phyloP scores from a whole-genome alignment of 2,888 invertebrate genomes.

The Drosophila suboccidentalis region DNA sequence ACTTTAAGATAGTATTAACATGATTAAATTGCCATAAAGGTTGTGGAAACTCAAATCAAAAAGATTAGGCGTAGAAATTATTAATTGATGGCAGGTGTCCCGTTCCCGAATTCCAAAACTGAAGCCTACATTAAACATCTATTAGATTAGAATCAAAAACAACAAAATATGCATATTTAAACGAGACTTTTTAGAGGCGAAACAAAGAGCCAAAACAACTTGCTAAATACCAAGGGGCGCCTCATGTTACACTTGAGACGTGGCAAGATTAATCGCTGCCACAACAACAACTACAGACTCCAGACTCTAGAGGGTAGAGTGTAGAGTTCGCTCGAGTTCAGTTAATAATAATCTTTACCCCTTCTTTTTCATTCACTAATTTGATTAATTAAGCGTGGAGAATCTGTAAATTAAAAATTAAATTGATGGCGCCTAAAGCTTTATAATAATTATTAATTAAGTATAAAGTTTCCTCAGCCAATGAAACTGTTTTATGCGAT shows the following conservation, averaged over 20 bases:
- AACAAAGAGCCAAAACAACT: conserved; percentile 36
- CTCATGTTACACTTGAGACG: conserved; percentile 74
- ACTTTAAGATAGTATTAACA: conserved; percentile 13
- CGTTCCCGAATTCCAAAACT: conserved; percentile 23
- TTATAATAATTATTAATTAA: conserved; percentile 23
- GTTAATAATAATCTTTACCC: conserved; percentile 17
- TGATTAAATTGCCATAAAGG: conserved; percentile 50
- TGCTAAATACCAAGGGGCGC: conserved; percentile 58
- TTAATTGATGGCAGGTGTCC: conserved; percentile 42
- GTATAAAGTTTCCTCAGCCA: background rate
- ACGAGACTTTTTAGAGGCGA: conserved; percentile 9
- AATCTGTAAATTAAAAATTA: conserved; percentile 30
- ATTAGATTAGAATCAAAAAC: conserved; percentile 48
- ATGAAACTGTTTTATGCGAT: background rate
- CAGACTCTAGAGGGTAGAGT: conserved; percentile 40
- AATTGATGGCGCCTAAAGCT: conserved; percentile 47
- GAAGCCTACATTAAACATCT: conserved; percentile 50
- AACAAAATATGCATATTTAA: conserved; percentile 42
- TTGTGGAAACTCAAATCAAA: conserved; percentile 20
- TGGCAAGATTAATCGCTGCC: conserved; percentile 68
- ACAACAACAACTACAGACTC: conserved; percentile 26
- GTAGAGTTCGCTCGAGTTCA: conserved; percentile 49
- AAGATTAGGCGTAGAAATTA: conserved; percentile 38
- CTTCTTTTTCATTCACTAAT: conserved; percentile 35
- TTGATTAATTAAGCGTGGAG: conserved; percentile 69